Evolutionary conservation across 1,140 invertebrate species (phyloP).

Genomic region (Drosophila truncata): DNA sequence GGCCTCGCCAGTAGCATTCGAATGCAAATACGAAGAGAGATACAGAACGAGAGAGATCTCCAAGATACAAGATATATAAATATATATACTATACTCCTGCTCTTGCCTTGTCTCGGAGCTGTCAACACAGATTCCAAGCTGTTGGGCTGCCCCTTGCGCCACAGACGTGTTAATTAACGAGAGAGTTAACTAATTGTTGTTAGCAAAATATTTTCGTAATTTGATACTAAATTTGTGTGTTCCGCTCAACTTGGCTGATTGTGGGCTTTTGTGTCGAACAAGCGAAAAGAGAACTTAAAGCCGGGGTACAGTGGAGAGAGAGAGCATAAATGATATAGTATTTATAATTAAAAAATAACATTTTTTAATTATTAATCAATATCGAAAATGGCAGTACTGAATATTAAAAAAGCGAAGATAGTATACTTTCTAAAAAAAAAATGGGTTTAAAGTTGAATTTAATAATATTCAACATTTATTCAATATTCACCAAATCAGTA

Average conservation of each 20-base stretch:
- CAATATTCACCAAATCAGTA: too few relatives aligned
- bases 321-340: too few relatives aligned
- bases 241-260: slow-evolving; percentile 78
- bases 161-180: slow-evolving; percentile 85
- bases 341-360: too few relatives aligned
- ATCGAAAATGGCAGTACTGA: too few relatives aligned
- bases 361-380: too few relatives aligned
- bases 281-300: slow-evolving; percentile 9
- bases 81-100: background rate
- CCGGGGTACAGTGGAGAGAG: slow-evolving; percentile 57
- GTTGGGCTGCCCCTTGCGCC: slow-evolving; percentile 61
- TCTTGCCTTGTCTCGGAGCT: slow-evolving; percentile 40
- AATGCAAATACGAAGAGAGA: slow-evolving; percentile 16
- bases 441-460: too few relatives aligned
- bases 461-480: too few relatives aligned
- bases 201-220: slow-evolving; percentile 85
- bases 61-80: slow-evolving; percentile 5
- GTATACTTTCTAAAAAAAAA: too few relatives aligned
- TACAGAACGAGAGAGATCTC: slow-evolving; percentile 1
- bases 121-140: slow-evolving; percentile 82
- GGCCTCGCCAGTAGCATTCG: slow-evolving; percentile 3
- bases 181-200: slow-evolving; percentile 85
- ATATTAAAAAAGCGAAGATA: too few relatives aligned
- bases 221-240: slow-evolving; percentile 85
- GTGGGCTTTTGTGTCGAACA: slow-evolving; percentile 74